Evolutionary conservation across 1,140 invertebrate genomes (phyloP).

Genomic region (Colletes gigas): DNA sequence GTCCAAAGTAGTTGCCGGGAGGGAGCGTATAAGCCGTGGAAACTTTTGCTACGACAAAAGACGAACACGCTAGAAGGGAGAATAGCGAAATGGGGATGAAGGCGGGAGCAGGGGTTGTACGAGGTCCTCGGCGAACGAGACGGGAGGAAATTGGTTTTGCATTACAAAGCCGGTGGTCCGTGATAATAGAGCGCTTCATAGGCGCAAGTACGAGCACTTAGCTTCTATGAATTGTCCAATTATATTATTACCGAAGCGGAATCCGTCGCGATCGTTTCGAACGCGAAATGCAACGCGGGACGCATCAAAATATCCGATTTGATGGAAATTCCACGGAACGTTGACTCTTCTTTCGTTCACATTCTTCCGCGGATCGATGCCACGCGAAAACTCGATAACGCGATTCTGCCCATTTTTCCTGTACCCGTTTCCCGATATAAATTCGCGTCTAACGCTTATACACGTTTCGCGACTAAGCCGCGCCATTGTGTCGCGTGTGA

Average conservation of each 20-base stretch:
- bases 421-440: neutral
- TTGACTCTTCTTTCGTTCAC: neutral
- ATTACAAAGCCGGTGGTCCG: constrained; percentile 61
- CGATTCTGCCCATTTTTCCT: neutral
- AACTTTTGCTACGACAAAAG: neutral
- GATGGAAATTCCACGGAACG: neutral
- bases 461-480: too few species aligned
- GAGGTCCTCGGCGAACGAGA: neutral
- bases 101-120: constrained; percentile 8
- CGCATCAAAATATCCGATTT: too few species aligned
- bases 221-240: constrained; percentile 62
- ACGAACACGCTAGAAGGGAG: neutral
- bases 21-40: too few species aligned
- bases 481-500: neutral
- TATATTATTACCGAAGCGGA: constrained; percentile 48
- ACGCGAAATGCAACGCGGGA: neutral
- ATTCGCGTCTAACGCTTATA: neutral
- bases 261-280: neutral
- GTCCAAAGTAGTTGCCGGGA: too few species aligned
- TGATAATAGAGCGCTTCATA: constrained; percentile 51
- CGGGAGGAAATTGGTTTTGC: constrained; percentile 55
- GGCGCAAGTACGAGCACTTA: constrained; percentile 52
- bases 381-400: neutral
- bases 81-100: neutral
- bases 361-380: neutral